phyloP scores from a whole-genome alignment of 2,888 invertebrate species.

The Encarsia formosa region DNA sequence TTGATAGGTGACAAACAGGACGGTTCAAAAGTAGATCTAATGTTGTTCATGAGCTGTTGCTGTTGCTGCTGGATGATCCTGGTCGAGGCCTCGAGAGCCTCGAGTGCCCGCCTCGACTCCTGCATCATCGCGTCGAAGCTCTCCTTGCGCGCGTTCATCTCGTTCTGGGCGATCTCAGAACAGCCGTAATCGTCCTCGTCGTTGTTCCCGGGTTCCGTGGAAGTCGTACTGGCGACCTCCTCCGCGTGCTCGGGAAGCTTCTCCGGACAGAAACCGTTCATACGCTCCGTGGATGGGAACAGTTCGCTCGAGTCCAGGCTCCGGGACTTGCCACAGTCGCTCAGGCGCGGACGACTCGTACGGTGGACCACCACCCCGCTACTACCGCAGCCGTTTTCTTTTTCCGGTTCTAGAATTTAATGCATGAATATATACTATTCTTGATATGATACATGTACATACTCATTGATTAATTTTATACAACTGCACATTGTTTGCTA shows the following conservation, averaged over 20 bases:
- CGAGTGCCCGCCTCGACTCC: background rate
- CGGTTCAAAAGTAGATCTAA: background rate
- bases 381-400: slow-evolving; percentile 21
- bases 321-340: slow-evolving; percentile 73
- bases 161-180: slow-evolving; percentile 11
- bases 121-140: background rate
- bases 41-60: background rate
- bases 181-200: background rate
- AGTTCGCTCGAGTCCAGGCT: slow-evolving; percentile 83
- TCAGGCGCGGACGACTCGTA: slow-evolving; percentile 54
- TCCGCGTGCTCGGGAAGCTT: slow-evolving; percentile 43
- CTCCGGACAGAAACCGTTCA: slow-evolving; percentile 34
- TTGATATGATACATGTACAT: no score
- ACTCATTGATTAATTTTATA: no score
- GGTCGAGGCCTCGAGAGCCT: slow-evolving; percentile 18
- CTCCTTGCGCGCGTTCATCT: slow-evolving; percentile 15
- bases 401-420: no score
- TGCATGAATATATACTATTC: no score
- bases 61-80: slow-evolving; percentile 24
- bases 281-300: slow-evolving; percentile 56
- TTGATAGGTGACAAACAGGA: slow-evolving; percentile 38
- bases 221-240: slow-evolving; percentile 5
- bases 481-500: no score
- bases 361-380: slow-evolving; percentile 36
- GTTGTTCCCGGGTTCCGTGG: background rate